Evolutionary conservation across 2,888 invertebrate genomes (phyloP), one percentile per base, ranked within the genome.

Genomic region (Ophraella communa): DNA sequence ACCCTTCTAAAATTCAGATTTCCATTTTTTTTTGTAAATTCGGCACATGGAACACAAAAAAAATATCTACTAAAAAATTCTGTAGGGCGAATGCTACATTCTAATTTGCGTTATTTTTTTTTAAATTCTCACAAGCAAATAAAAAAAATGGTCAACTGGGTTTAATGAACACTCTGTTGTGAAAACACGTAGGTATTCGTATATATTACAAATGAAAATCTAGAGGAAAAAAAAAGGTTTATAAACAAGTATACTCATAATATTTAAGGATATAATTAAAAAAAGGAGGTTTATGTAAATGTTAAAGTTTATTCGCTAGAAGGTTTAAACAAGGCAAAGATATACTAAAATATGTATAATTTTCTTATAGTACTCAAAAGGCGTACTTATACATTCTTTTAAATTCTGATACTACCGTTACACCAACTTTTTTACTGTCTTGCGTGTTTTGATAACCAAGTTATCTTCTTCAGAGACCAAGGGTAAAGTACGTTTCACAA

Each of bases 181-280:
- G 57, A 57, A 57, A 47, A 57, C 57, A 57, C 47, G 47, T n/a
- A 18, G 20, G n/a, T n/a, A n/a, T n/a, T n/a, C 27, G 27, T 47
- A 57, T 57, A 57, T 47, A 57, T 57, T 21, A 33, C 45, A 57
- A 57, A 57, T 57, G 57, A 57, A 57, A 56, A 57, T 23, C 27
- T n/a, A 56, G 39, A 4, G 35, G 47, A 3, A 21, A 18, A 47
- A 30, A 45, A 45, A 20, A 57, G 33, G 11, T 30, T n/a, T n/a
- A n/a, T n/a, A n/a, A n/a, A n/a, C n/a, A 33, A 47, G 21, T 45
- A 42, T 33, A 57, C 57, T 45, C 47, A 45, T 8, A 45, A 18
- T 20, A 1, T 7, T 18, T 2, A 14, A 11, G n/a, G 4, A 11
- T n/a, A 35, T 4, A 35, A 35, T 14, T 4, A 24, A 24, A n/a